phyloP scores from a whole-genome alignment of 2,888 invertebrate species.

The Gisinianus flammeolus region DNA sequence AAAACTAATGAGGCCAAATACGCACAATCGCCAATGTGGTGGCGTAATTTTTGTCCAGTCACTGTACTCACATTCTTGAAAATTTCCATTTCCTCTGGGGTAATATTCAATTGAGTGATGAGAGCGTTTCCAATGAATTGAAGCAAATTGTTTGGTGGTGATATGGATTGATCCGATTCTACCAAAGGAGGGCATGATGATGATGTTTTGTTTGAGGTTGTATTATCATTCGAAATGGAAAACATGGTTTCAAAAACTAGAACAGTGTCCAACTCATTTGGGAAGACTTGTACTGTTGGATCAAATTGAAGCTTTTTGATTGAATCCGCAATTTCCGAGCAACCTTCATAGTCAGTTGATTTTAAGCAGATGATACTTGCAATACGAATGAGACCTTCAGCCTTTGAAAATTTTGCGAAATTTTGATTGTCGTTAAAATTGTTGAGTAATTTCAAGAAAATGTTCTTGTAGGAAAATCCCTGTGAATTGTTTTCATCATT shows the following conservation, averaged over 20 bases:
- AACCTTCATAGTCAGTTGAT: slow-evolving; percentile 29
- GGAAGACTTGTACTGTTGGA: slow-evolving; percentile 12
- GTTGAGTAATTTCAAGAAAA: not conserved
- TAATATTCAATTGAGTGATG: not conserved
- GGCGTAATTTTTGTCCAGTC: not conserved
- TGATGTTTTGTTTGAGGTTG: too few relatives aligned
- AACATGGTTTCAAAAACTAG: slow-evolving; percentile 5
- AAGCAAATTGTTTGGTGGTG: too few relatives aligned
- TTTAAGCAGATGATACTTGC: slow-evolving; percentile 35
- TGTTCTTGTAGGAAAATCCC: not conserved
- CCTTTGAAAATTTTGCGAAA: not conserved
- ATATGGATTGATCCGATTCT: not conserved
- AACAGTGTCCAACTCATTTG: not conserved
- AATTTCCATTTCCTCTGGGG: not conserved
- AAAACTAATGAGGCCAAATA: slow-evolving; percentile 42
- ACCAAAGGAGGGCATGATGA: not conserved
- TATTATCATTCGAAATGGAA: not conserved
- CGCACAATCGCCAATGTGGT: slow-evolving; percentile 47
- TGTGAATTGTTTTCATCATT: not conserved
- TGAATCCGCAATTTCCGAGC: slow-evolving; percentile 44
- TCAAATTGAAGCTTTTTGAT: slow-evolving; percentile 38
- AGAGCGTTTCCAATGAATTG: not conserved
- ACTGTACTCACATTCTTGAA: not conserved
- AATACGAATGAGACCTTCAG: slow-evolving; percentile 35
- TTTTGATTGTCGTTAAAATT: not conserved